A percentile compares a stretch with the other conserved stretches of the same genome.
Conservation (phyloP, 1,140 invertebrate genomes). For the Aphidius gifuensis region DNA sequence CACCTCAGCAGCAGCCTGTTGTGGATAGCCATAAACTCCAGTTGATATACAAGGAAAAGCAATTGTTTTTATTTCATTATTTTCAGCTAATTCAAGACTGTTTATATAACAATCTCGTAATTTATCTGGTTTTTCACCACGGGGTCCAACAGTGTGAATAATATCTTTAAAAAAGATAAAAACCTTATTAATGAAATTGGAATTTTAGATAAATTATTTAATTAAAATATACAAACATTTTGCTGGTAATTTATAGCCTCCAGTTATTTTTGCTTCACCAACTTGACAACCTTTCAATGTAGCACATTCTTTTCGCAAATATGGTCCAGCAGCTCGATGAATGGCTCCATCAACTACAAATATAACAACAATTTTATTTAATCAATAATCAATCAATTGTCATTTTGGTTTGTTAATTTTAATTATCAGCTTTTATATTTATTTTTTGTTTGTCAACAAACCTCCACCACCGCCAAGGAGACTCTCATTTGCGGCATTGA, state of each 20-base stretch:
- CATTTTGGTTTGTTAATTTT: background rate
- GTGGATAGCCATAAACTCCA: slow-evolving; percentile 82
- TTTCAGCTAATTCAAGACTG: slow-evolving; percentile 60
- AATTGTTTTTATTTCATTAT: slow-evolving; percentile 65
- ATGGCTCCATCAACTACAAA: slow-evolving; percentile 79
- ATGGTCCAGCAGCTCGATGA: slow-evolving; percentile 70
- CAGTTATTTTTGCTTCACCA: slow-evolving; percentile 79
- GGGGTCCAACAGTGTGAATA: slow-evolving; percentile 81
- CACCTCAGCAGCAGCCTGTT: slow-evolving; percentile 70
- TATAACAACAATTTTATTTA: background rate
- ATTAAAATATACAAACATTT: slow-evolving; percentile 59
- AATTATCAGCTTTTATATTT: no score
- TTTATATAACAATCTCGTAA: slow-evolving; percentile 70
- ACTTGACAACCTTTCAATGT: slow-evolving; percentile 69
- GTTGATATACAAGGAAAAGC: slow-evolving; percentile 87
- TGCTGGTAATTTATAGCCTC: slow-evolving; percentile 75
- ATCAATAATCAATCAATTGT: background rate
- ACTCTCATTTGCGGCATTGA: slow-evolving; percentile 84
- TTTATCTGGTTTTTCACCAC: slow-evolving; percentile 65
- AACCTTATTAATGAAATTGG: slow-evolving; percentile 35
- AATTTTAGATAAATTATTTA: background rate
- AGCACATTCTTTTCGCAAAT: slow-evolving; percentile 69
- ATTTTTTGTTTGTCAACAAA: slow-evolving; percentile 27
- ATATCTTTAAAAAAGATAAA: slow-evolving; percentile 64
- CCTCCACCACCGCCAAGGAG: slow-evolving; percentile 80